Evolutionary conservation across 2,888 invertebrate species (phyloP).

Genomic region (Lacanobia oleracea): DNA sequence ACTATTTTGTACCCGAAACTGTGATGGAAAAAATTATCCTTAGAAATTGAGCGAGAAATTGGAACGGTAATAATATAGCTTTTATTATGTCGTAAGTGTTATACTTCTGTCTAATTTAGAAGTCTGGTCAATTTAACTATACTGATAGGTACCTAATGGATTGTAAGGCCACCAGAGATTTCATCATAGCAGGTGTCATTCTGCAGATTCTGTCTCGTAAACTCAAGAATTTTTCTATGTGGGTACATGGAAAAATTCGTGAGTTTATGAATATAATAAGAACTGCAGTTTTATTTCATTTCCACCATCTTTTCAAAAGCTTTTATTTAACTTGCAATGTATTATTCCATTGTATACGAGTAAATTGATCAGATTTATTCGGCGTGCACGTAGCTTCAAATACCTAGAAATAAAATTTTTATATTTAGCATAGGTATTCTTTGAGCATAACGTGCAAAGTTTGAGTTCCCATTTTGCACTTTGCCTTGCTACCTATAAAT

Average conservation of each 20-base stretch:
- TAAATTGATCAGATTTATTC: conserved; percentile 10
- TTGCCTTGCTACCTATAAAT: neutral
- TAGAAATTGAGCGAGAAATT: neutral
- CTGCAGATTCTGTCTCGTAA: neutral
- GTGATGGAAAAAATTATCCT: neutral
- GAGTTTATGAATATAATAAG: neutral
- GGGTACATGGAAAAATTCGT: neutral
- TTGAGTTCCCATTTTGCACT: neutral
- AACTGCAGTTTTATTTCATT: neutral
- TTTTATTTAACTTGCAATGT: no score
- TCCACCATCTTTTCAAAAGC: neutral
- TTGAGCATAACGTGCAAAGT: neutral
- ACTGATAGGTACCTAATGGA: neutral
- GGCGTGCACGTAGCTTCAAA: conserved; percentile 7
- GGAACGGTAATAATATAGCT: neutral
- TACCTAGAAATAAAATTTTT: neutral
- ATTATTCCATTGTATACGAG: neutral
- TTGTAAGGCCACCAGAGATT: no score
- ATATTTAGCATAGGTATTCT: no score
- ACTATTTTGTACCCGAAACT: neutral
- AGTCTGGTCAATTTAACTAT: conserved; percentile 19
- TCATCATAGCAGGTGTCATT: neutral
- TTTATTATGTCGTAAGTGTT: neutral
- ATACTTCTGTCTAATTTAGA: neutral
- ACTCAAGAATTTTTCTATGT: no score